Conservation (phyloP, 2,797 vertebrate genomes). For the Halcyon leucocephala region DNA sequence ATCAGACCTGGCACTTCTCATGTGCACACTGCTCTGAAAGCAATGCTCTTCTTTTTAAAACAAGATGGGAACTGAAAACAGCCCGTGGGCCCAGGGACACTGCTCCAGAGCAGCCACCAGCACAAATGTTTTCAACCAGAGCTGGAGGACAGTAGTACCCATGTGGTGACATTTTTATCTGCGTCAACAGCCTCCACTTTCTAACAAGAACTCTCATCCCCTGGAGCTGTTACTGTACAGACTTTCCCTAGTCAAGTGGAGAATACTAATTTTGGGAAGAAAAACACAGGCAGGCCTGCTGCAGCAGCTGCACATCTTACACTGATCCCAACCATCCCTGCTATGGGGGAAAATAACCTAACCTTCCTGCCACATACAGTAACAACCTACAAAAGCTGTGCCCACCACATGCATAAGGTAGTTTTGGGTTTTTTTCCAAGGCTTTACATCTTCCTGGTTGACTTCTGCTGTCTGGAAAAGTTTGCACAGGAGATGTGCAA, state of each 20-base stretch:
- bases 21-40: rapidly evolving
- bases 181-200: not conserved
- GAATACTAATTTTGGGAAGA: not conserved
- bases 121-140: not conserved
- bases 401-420: not conserved
- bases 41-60: not conserved
- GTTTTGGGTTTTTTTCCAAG: not conserved
- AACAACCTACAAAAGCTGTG: not conserved
- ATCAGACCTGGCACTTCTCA: not conserved
- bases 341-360: rapidly evolving
- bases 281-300: not conserved
- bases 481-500: not conserved
- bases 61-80: not conserved
- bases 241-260: not conserved
- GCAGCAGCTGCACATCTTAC: not conserved
- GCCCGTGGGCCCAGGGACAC: no score
- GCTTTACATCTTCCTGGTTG: rapidly evolving
- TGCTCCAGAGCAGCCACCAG: not conserved
- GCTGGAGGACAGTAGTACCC: not conserved
- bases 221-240: not conserved
- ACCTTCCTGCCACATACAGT: rapidly evolving
- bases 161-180: not conserved
- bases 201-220: no score
- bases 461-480: not conserved
- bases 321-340: rapidly evolving